Evolutionary conservation across 2,888 invertebrate genomes (phyloP).

Genomic region (Drosophila algonquin): DNA sequence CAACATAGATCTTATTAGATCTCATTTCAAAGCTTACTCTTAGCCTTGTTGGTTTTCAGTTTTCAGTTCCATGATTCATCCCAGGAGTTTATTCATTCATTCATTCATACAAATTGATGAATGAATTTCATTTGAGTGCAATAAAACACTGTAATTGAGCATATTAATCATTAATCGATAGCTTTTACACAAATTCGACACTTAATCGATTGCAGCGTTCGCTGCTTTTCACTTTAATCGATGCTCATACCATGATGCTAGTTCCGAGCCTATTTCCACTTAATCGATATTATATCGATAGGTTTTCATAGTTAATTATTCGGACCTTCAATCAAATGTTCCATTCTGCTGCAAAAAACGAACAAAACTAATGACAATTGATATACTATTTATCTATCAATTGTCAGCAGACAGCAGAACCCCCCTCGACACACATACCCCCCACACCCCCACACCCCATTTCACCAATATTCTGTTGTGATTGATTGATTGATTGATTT

Average conservation of each 20-base stretch:
- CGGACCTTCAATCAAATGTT: neutral
- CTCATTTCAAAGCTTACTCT: neutral
- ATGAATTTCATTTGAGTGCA: too few species aligned
- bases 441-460: neutral
- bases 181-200: too few species aligned
- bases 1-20: neutral
- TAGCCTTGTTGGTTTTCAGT: neutral
- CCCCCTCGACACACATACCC: neutral
- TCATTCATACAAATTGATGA: neutral
- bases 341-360: neutral
- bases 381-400: neutral
- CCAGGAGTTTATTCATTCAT: neutral
- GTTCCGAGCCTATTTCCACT: too few species aligned
- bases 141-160: too few species aligned
- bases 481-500: constrained; percentile 30
- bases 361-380: neutral
- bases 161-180: too few species aligned
- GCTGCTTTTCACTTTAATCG: too few species aligned
- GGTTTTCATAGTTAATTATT: neutral
- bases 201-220: too few species aligned
- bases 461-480: constrained; percentile 17
- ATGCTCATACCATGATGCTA: too few species aligned
- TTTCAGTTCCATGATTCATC: neutral
- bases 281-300: too few species aligned
- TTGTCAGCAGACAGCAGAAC: neutral